Base-by-base conservation (phyloP, 2,113 vertebrate genomes). In the Ageneiosus marmoratus region DNA sequence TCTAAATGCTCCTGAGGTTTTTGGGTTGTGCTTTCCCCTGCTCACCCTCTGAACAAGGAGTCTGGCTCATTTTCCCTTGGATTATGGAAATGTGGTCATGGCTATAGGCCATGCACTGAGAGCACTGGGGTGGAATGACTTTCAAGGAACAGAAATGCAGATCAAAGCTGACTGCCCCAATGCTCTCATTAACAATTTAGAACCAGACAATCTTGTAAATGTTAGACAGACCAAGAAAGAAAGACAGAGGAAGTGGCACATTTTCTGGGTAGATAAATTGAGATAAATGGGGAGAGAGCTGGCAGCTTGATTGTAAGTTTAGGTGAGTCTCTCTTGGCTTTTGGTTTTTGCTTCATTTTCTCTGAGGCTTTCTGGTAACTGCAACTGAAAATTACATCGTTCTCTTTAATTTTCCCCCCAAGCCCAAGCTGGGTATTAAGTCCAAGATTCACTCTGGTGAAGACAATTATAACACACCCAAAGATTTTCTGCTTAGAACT, bases 1-100 rank as follows among this genome's bases (percentile, higher is more conserved):
- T 86, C 86, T 90, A 90, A 91, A 86, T 87, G 83, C 81, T 88
- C 77, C 56, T 88, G 81, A 77, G 88, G 90, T 93, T 93, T 90
- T 91, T 83, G 84, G 87, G 88, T 88, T 87, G 86, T 78, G 27
- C 86, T 80, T 76, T 88, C 6, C 63, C 76, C 32, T 5, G 62
- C 32, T 80, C 77, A 63, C 78, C 78, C 55, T 53, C 56, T 88
- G 81, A 83, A 77, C 80, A 65, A 80, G 76, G 74, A 65, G 55
- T 70, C 41, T 55, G 37, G 37, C 83, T 88, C 80, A 41, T 74
- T 77, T 78, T 77, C 79, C 75, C 63, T 73, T 88, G 82, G 75
- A 60, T 83, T 85, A 84, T 87, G 88, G 83, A 89, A 89, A 89
- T 86, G 83, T 85, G 77, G 80, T 85, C 51, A 55, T 76, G 34